Evolutionary conservation across 2,888 invertebrate genomes (phyloP), one percentile per base, ranked within the genome.

Genomic region (Thalpophila matura): DNA sequence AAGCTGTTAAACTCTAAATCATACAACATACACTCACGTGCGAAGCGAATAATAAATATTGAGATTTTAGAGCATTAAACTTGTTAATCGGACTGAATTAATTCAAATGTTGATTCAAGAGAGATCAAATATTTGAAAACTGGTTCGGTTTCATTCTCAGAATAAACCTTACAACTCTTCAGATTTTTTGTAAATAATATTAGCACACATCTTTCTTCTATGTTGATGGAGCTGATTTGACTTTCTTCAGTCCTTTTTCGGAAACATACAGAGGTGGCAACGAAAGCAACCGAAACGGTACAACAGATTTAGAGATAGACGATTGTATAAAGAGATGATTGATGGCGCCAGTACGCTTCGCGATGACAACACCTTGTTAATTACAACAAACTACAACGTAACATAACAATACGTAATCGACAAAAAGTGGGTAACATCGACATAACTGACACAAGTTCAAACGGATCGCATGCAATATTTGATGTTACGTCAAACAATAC

Each of bases 401-500:
- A 51, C 40, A 49, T 65, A 49, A 69, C 57, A 65, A 73, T 61
- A 74, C 50, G 50, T 63, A 78, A 77, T 57, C 54, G 31, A 51
- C 50, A 77, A 62, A 67, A 68, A 66, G 46, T 74, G 37, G 46
- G 68, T 43, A 49, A 20, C 49, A 38, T 73, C 24, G 45, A 47
- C 51, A 70, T 69, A 76, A 73, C 66, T 40, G 65, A 72, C 51
- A 58, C 71, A 80, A 79, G 77, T 83, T 80, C 74, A 78, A 63
- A 73, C 31, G 51, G 56, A 67, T 77, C 70, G 67, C 77, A 79
- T 80, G 79, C 78, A 54, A 72, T 20, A 77, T 43, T 65, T 65
- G 67, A 62, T 72, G 75, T 84, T 84, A 84, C 82, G 78, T 83
- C 77, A 81, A 81, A 86, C 83, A 86, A 85, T 84, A 67, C 74